Evolutionary conservation across 2,113 vertebrate species (phyloP).

Genomic region (Penelope pileata): DNA sequence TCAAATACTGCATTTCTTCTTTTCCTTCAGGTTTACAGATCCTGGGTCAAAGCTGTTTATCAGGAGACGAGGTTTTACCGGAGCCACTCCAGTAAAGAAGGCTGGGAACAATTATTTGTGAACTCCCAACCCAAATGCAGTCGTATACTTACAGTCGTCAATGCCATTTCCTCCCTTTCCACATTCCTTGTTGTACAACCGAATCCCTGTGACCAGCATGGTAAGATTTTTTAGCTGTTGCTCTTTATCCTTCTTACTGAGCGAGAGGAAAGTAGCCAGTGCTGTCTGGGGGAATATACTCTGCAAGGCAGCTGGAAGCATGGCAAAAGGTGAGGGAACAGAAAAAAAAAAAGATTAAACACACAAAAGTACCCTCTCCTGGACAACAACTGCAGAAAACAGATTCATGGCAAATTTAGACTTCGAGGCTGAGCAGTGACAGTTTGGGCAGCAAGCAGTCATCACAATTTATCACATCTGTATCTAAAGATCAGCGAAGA

Average conservation of each 20-base stretch:
- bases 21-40: neutral
- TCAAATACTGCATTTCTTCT: neutral
- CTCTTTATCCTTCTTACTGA: conserved; percentile 87
- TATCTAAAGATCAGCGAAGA: neutral
- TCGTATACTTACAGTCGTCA: conserved; percentile 78
- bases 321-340: neutral
- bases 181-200: conserved; percentile 87
- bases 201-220: conserved; percentile 88
- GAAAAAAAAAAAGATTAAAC: neutral
- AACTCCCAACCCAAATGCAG: neutral
- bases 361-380: neutral
- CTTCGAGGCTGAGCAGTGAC: neutral
- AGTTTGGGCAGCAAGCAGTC: neutral
- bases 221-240: conserved; percentile 84
- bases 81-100: neutral
- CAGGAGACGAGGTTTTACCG: neutral
- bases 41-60: neutral
- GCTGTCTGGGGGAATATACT: conserved; percentile 88
- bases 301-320: conserved; percentile 86
- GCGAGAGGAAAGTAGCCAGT: conserved; percentile 83
- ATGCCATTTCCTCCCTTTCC: conserved; percentile 80
- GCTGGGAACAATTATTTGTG: neutral
- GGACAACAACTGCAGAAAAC: neutral
- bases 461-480: neutral
- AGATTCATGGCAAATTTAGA: neutral